Evolutionary conservation across 92 coral and sea anemone genomes (phyloP), one percentile per base, ranked within the genome.

Genomic region (Actinernus sp.): DNA sequence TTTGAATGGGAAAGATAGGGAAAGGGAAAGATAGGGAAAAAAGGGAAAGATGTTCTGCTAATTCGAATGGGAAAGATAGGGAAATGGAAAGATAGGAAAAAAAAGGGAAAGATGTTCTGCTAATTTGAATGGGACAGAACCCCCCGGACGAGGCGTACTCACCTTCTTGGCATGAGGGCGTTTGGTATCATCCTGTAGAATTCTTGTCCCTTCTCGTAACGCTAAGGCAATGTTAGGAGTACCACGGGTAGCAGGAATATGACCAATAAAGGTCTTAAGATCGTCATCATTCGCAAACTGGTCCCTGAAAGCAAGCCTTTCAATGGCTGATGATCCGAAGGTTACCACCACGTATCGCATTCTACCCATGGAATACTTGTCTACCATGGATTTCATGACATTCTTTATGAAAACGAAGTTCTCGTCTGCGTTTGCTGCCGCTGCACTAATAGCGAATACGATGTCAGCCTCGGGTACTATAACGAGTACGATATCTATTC

Each of bases 111-210:
- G n/a, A n/a, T n/a, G n/a, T n/a, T n/a, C n/a, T n/a, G n/a, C n/a
- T n/a, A n/a, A n/a, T n/a, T n/a, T n/a, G n/a, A n/a, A n/a, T n/a
- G n/a, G n/a, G n/a, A n/a, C n/a, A n/a, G n/a, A n/a, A n/a, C n/a
- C n/a, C n/a, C n/a, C n/a, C n/a, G 26, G 8, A 16, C 30, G 30
- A 25, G 30, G n/a, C 26, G 4, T 20, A 16, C 5, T 65, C 39
- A 70, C 78, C 48, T 90, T 93, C 52, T 78, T 83, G 27, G 98
- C 94, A 44, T 82, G 63, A 5, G 98, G 92, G 48, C 97, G 88
- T 37, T 81, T 32, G 49, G 59, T 57, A 17, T 86, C 93, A 12
- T 53, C 81, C 25, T 86, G 76, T 49, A 93, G 90, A 44, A 93
- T 59, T 55, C 53, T 65, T 59, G 49, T 65, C 3, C 85, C 97